Evolutionary conservation across 2,797 vertebrate species (phyloP), one percentile per base, ranked within the genome.

Genomic region (Catamblyrhynchus diadema): DNA sequence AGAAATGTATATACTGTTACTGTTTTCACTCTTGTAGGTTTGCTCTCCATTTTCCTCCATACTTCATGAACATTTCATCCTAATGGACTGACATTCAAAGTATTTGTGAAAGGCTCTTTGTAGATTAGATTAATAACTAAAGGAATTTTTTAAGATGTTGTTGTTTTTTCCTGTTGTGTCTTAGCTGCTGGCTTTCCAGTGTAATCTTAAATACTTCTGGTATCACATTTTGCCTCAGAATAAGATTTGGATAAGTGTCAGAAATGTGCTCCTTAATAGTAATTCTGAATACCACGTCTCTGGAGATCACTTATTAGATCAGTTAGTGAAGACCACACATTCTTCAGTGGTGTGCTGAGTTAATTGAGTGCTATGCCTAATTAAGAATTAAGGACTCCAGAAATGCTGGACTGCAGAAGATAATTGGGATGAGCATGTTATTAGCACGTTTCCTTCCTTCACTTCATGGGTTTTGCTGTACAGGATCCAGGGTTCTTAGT

Each of bases 111-210:
- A 25, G 53, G 8, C 37, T 70, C 7, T 69, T 69, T 77, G 23
- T 73, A 57, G 47, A 57, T 69, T 37, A 82, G 64, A 82, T 53
- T 35, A 74, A 51, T 54, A 81, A 61, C 50, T 32, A 37, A 70
- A 64, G 28, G 30, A 78, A 13, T 42, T 56, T 69, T 71, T 73
- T 8, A 69, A 80, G 61, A 71, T 0, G 0, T 41, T 59, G 14
- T 39, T 56, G 14, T 59, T 88, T 79, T 60, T 81, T 74, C 28
- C 21, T 79, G 10, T 54, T 87, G 14, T 87, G 14, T 89, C 51
- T 64, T 77, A 71, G 51, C 22, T 73, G 56, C 85, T 87, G 62
- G 8, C n/a, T 90, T 83, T 86, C 28, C 75, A 74, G 20, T 84
- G 59, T 39, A 51, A 14, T 13, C 18, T 33, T 62, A 77, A 81